phyloP scores from a whole-genome alignment of 1,140 invertebrate genomes.

The Caenorhabditis tropicalis region DNA sequence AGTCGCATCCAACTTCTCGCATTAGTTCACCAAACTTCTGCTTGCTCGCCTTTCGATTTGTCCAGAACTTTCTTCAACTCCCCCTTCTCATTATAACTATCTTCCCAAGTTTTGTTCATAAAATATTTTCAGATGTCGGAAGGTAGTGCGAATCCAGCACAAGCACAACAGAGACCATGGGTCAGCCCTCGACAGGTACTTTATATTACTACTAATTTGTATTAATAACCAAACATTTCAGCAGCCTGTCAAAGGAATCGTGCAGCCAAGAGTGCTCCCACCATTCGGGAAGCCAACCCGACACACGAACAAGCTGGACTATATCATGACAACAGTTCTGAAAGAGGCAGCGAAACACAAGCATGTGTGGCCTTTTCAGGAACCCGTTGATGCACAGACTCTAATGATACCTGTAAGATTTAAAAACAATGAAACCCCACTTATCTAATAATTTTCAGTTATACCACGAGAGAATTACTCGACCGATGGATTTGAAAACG shows the following conservation, averaged over 20 bases:
- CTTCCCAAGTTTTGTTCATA: too few species aligned
- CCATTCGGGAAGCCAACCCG: constrained; percentile 68
- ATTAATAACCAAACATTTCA: neutral
- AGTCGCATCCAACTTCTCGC: too few species aligned
- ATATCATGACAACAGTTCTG: constrained; percentile 89
- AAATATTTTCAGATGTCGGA: constrained; percentile 21
- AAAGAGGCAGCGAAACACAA: constrained; percentile 97
- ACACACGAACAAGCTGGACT: constrained; percentile 91
- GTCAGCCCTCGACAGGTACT: neutral
- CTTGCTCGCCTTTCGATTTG: too few species aligned
- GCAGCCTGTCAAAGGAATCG: constrained; percentile 34
- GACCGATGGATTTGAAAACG: constrained; percentile 95
- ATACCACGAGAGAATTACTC: constrained; percentile 95
- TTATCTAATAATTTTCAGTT: constrained; percentile 74
- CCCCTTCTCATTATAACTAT: too few species aligned
- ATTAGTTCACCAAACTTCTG: too few species aligned
- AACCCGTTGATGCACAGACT: constrained; percentile 93
- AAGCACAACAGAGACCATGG: constrained; percentile 10
- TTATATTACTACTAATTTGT: neutral
- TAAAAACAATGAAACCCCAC: neutral
- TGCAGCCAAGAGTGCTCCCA: neutral
- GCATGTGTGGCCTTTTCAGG: constrained; percentile 97
- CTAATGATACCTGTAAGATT: constrained; percentile 61
- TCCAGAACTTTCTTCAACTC: too few species aligned
- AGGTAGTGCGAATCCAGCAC: neutral